These are phyloP conservation scores for Anguilla obscura DNA, from an alignment of 2,797 vertebrate genomes.

Conservation along the genomic window DNA sequence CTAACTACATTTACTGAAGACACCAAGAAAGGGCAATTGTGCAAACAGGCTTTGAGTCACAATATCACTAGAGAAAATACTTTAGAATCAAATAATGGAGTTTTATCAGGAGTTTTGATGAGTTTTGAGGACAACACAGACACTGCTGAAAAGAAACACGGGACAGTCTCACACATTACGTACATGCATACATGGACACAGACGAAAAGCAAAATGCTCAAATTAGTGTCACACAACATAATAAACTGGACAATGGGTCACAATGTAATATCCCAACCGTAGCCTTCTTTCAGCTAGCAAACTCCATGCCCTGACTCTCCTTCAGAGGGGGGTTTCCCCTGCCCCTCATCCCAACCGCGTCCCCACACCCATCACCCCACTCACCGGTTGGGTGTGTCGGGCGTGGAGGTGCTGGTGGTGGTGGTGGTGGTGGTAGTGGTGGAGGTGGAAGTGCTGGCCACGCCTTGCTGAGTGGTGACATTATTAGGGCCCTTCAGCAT, in stretches of 20 bases:
- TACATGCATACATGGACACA: neutral
- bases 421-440: neutral
- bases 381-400: slow-evolving; percentile 14
- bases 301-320: neutral
- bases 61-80: too few relatives aligned
- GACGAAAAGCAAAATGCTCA: neutral
- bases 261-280: neutral
- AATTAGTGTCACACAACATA: neutral
- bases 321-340: neutral
- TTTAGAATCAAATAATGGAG: too few relatives aligned
- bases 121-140: slow-evolving; percentile 1
- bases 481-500: neutral
- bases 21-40: neutral
- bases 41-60: too few relatives aligned
- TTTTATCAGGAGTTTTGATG: too few relatives aligned
- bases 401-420: neutral
- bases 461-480: neutral
- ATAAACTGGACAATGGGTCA: neutral
- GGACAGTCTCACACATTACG: neutral
- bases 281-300: neutral
- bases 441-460: neutral
- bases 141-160: neutral
- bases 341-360: neutral
- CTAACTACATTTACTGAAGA: neutral
- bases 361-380: neutral